Base-by-base conservation (phyloP, 2,797 vertebrate species). In the Parauchenoglanis ngamensis region DNA sequence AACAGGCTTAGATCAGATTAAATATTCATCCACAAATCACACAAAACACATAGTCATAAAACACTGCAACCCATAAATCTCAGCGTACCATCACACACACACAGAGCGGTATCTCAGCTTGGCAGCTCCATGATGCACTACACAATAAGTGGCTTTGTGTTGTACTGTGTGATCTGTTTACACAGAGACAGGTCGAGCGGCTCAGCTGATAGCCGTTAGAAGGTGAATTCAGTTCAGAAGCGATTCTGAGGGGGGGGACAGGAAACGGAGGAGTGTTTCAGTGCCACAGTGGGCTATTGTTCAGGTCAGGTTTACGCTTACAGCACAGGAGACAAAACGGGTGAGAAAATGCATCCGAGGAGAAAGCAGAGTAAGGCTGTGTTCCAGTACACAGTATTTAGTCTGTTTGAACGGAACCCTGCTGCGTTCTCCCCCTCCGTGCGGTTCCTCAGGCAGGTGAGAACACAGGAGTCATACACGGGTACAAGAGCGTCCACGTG, bases 241-340 rank as follows among this genome's bases (percentile, higher is more conserved):
- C 2, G n/a, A 68, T 56, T 52, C 59, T 3, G 8, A 3, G 65
- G n/a, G 46, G 46, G 10, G 46, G 35, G 61, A 44, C 35, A 88
- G 86, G 88, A 88, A 83, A 54, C 44, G 49, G 82, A 87, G 80
- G 68, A 59, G 84, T 63, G 44, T 83, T 82, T 84, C 70, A 86
- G 82, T 87, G 85, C 77, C 83, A 92, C 90, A 90, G 89, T 76
- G 83, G 61, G 63, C 59, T 84, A 90, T 90, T 92, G 90, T 91
- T 90, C 78, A 57, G 86, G 73, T 40, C 1, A 1, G 83, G 80
- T 88, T 85, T 90, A 46, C 54, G 82, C 85, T 86, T 90, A 89
- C 6, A 85, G 72, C 28, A 15, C 25, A 76, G 67, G 73, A 67
- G 67, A 46, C 19, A 59, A 63, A 59, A 83, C 2, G n/a, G 63